Evolutionary conservation across 1,140 invertebrate species (phyloP).

Genomic region (Lineus longissimus): DNA sequence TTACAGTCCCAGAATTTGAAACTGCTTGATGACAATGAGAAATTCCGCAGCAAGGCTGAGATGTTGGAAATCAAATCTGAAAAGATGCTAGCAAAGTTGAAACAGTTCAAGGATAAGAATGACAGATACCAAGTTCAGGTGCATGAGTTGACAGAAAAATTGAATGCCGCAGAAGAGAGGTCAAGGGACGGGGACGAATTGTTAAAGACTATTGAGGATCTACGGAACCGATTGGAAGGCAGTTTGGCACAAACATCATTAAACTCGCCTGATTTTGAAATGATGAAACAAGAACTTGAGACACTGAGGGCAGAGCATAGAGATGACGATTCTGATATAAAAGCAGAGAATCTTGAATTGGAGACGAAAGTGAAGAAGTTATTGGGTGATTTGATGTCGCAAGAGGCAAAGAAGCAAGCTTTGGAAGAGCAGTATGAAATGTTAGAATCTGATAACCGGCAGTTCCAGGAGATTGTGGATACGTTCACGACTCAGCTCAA

Average conservation of each 20-base stretch:
- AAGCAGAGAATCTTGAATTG: background rate
- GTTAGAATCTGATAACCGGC: slow-evolving; percentile 71
- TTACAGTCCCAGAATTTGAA: no score
- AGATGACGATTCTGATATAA: background rate
- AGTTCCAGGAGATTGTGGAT: slow-evolving; percentile 60
- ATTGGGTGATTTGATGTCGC: background rate
- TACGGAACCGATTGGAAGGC: slow-evolving; percentile 56
- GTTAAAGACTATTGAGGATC: slow-evolving; percentile 49
- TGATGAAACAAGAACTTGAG: slow-evolving; percentile 7
- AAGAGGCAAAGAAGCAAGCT: slow-evolving; percentile 32
- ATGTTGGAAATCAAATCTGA: slow-evolving; percentile 40
- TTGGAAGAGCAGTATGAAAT: slow-evolving; percentile 61
- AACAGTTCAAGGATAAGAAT: slow-evolving; percentile 48
- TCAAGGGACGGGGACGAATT: slow-evolving; percentile 56
- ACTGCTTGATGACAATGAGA: no score
- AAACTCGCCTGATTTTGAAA: background rate
- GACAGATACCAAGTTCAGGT: slow-evolving; percentile 34
- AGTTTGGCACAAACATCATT: slow-evolving; percentile 20
- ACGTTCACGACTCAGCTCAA: slow-evolving; percentile 47
- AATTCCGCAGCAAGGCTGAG: slow-evolving; percentile 4
- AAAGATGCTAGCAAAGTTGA: slow-evolving; percentile 47
- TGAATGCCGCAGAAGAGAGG: slow-evolving; percentile 12
- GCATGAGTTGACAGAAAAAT: slow-evolving; percentile 3
- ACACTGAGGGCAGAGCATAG: slow-evolving; percentile 8
- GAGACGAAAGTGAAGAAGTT: background rate